These are phyloP conservation scores for Pogonus chalceus DNA, from an alignment of 1,140 invertebrate species.

Conservation along the genomic window DNA sequence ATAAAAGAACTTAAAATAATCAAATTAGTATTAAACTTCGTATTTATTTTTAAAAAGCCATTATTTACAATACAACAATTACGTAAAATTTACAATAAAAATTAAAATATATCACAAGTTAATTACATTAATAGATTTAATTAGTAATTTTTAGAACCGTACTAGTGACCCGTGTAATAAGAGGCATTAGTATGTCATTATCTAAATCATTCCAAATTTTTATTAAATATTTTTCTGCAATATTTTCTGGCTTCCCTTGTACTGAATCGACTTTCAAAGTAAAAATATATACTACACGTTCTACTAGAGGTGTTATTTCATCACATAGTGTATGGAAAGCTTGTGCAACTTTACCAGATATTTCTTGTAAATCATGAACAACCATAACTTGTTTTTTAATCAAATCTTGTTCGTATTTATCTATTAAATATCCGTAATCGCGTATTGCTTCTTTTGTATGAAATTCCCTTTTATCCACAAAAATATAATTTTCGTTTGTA, in stretches of 20 bases:
- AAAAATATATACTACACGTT: constrained; percentile 40
- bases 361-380: constrained; percentile 35
- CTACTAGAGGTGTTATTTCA: constrained; percentile 38
- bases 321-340: constrained; percentile 45
- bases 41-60: no score
- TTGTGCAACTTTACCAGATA: constrained; percentile 38
- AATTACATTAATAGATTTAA: no score
- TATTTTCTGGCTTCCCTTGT: constrained; percentile 11
- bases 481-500: neutral
- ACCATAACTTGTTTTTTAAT: constrained; percentile 30
- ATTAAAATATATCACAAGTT: no score
- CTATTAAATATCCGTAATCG: constrained; percentile 36
- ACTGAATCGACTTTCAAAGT: constrained; percentile 32
- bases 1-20: no score
- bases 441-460: constrained; percentile 20
- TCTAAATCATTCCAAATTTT: constrained; percentile 23
- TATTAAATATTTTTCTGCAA: constrained; percentile 18
- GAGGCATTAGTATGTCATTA: constrained; percentile 25
- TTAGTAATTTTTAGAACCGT: constrained; percentile 14
- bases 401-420: constrained; percentile 28
- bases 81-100: no score
- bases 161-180: constrained; percentile 26
- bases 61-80: no score
- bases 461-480: constrained; percentile 8
- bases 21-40: no score